Evolutionary conservation across 2,113 vertebrate species (phyloP), one percentile per base, ranked within the genome.

Genomic region (Myotis lucifugus): DNA sequence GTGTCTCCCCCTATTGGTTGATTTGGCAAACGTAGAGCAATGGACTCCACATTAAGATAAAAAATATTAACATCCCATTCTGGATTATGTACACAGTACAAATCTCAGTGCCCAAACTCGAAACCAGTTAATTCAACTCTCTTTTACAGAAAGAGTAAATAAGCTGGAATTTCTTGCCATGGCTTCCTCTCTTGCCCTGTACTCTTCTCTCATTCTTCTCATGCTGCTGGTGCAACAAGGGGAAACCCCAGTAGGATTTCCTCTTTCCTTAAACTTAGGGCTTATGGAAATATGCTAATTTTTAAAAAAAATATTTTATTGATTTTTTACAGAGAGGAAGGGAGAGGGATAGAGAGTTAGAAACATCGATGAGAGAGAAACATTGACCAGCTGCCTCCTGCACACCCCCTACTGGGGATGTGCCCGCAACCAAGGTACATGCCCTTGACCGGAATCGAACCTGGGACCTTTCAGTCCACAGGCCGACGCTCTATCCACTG

Each of bases 1-100:
- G n/a, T 56, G 73, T 78, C 95, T 95, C 95, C 96, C 95, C 40
- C 95, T 97, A 42, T 8, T 92, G 97, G 93, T 2, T 85, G 54
- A 67, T 1, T 74, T 14, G 48, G 34, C 15, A 82, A 90, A 67
- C 5, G 5, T 4, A 25, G 0, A 70, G 32, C 54, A 92, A 84
- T 50, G 5, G 91, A 85, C 5, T 73, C 50, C 32, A 27, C 0
- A 25, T 1, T 54, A 92, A 32, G 34, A 66, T 70, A 19, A 64
- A 88, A 88, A 92, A 93, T 59, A 14, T 13, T 3, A 72, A 50
- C 8, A 76, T 14, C 42, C 21, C 25, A 85, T 67, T 94, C 34
- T 72, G 54, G 5, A 59, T 83, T 77, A 73, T 21, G 1, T 78
- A 40, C 5, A 50, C 17, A 76, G 34, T 29, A 69, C 17, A 95